Evolutionary conservation across 2,888 invertebrate species (phyloP).

Genomic region (Cheilosia impressa): DNA sequence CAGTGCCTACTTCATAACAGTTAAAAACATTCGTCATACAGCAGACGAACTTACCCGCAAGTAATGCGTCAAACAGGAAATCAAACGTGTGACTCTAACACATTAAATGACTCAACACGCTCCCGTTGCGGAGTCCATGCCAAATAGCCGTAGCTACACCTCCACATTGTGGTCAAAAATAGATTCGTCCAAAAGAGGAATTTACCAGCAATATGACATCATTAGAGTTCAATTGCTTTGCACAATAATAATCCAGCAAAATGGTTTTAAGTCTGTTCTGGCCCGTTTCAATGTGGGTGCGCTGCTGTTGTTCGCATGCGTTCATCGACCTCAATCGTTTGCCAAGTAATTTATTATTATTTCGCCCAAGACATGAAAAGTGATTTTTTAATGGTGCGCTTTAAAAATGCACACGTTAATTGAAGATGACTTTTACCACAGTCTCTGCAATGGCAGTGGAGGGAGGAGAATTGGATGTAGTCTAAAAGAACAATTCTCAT

Average conservation of each 20-base stretch:
- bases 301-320: conserved; percentile 25
- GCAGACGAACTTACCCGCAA: conserved; percentile 12
- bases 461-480: neutral
- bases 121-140: conserved; percentile 5
- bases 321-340: conserved; percentile 51
- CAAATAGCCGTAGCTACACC: conserved; percentile 43
- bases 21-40: neutral
- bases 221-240: conserved; percentile 71
- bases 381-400: conserved; percentile 30
- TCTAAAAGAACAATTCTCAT: conserved; percentile 6
- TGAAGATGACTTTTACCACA: conserved; percentile 14
- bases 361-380: conserved; percentile 21
- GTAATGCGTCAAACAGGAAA: conserved; percentile 20
- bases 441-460: neutral
- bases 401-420: conserved; percentile 47
- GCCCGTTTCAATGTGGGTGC: neutral
- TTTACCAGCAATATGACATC: conserved; percentile 66
- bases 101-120: conserved; percentile 18
- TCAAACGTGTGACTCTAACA: neutral
- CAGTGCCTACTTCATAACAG: neutral
- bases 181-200: conserved; percentile 44
- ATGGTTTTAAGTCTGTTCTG: neutral
- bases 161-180: conserved; percentile 57
- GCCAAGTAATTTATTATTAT: conserved; percentile 25
- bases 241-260: conserved; percentile 17